Conservation (phyloP, 2,113 vertebrate species). For the Accipiter cooperii region DNA sequence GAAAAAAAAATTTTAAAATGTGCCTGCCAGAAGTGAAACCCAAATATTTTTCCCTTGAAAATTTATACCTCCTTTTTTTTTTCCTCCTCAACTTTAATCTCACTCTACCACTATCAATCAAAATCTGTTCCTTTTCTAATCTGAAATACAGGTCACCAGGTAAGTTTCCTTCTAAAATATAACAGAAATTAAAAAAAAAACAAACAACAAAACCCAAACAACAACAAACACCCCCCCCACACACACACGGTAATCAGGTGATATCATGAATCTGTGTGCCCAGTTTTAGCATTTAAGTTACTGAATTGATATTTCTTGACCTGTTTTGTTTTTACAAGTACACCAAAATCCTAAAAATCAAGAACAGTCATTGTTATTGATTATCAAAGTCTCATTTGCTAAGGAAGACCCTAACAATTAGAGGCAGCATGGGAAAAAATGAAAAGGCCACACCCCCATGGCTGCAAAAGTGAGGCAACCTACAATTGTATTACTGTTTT, state of each 20-base stretch:
- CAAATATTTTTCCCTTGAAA: not conserved
- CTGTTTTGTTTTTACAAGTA: not conserved
- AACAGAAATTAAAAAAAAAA: not conserved
- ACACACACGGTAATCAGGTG: not conserved
- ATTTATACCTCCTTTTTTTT: not conserved
- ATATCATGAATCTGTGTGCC: not conserved
- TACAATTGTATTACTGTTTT: not conserved
- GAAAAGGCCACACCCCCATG: accelerated
- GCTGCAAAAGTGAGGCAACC: not conserved
- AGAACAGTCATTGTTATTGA: not conserved
- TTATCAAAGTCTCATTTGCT: not conserved
- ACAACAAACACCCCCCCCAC: no score
- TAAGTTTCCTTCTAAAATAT: not conserved
- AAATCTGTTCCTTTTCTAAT: not conserved
- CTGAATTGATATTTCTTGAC: not conserved
- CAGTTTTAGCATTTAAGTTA: not conserved
- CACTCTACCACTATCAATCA: not conserved
- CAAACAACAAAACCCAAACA: no score
- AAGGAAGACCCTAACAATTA: not conserved
- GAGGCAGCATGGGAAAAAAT: not conserved
- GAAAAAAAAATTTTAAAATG: not conserved
- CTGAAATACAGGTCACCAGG: not conserved
- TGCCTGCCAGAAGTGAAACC: not conserved
- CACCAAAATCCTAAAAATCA: not conserved
- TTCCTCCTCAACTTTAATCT: not conserved